Percentiles rank a stretch among this genome's conserved stretches.
Evolutionary conservation across 2,888 invertebrate species (phyloP).

Genomic region (Cyrtodaria siliqua): DNA sequence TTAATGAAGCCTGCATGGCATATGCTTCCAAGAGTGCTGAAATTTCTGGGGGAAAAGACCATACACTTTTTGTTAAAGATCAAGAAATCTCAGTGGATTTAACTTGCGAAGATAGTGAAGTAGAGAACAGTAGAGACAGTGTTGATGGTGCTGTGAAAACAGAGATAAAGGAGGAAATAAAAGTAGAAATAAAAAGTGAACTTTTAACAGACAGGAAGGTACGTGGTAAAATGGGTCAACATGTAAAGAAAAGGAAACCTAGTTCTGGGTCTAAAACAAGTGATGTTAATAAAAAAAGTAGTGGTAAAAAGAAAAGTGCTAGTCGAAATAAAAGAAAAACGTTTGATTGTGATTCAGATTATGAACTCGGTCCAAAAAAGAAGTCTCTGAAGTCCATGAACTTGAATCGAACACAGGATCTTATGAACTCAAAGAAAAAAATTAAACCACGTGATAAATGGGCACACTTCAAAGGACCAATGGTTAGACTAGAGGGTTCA

Average conservation of each 20-base stretch:
- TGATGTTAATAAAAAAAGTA: not conserved
- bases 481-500: constrained; percentile 74
- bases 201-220: not conserved
- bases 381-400: constrained; percentile 74
- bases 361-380: constrained; percentile 46
- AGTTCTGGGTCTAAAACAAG: not conserved
- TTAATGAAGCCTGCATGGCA: no score
- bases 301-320: constrained; percentile 16
- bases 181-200: not conserved
- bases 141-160: not conserved
- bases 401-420: constrained; percentile 70
- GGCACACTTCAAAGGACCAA: constrained; percentile 73
- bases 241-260: constrained; percentile 3
- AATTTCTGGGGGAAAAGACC: no score
- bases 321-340: constrained; percentile 26
- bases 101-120: constrained; percentile 2
- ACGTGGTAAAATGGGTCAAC: not conserved
- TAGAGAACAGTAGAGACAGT: not conserved
- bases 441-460: constrained; percentile 52
- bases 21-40: no score
- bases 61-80: not conserved
- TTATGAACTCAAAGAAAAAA: constrained; percentile 69
- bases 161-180: not conserved
- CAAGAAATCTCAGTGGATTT: not conserved
- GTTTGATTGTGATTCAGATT: constrained; percentile 60